phyloP scores from a whole-genome alignment of 2,797 vertebrate species.

The Eutrigla gurnardus region DNA sequence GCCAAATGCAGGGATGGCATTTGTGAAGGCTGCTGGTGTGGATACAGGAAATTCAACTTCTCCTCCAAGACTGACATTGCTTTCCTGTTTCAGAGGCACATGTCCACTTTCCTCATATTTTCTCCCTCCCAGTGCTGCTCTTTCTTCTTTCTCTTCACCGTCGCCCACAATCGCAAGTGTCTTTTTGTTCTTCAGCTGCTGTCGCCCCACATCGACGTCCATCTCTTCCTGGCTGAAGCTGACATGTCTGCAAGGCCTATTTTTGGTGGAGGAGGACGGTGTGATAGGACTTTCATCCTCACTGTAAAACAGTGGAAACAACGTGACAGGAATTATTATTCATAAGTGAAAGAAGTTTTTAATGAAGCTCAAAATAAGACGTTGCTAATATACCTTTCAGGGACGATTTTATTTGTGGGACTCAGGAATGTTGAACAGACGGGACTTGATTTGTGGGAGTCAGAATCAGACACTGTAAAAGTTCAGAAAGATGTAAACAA shows the following conservation, averaged over 20 bases:
- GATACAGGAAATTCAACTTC: constrained; percentile 29
- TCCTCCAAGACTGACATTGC: constrained; percentile 16
- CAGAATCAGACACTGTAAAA: constrained; percentile 66
- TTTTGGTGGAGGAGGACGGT: constrained; percentile 62
- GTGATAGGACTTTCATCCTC: constrained; percentile 82
- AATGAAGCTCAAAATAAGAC: not conserved
- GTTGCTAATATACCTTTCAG: constrained; percentile 80
- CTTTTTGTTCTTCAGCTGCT: constrained; percentile 50
- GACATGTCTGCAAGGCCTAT: constrained; percentile 54
- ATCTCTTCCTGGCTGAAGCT: constrained; percentile 57
- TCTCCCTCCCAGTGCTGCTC: constrained; percentile 25
- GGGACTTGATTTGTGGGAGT: constrained; percentile 68
- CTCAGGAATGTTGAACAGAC: constrained; percentile 79
- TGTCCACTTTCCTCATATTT: constrained; percentile 28
- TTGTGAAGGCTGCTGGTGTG: constrained; percentile 19
- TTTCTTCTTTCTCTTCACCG: constrained; percentile 59
- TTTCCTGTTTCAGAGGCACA: constrained; percentile 23
- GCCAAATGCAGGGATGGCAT: constrained; percentile 53
- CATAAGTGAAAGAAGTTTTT: not conserved
- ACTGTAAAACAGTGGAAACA: constrained; percentile 67
- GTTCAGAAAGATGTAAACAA: constrained; percentile 23
- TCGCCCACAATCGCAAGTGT: constrained; percentile 36
- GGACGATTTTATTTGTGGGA: constrained; percentile 77
- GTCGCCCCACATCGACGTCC: constrained; percentile 52
- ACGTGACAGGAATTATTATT: constrained; percentile 15